Base-by-base conservation (phyloP, 1,140 invertebrate genomes). In the Teleopsis dalmanni region DNA sequence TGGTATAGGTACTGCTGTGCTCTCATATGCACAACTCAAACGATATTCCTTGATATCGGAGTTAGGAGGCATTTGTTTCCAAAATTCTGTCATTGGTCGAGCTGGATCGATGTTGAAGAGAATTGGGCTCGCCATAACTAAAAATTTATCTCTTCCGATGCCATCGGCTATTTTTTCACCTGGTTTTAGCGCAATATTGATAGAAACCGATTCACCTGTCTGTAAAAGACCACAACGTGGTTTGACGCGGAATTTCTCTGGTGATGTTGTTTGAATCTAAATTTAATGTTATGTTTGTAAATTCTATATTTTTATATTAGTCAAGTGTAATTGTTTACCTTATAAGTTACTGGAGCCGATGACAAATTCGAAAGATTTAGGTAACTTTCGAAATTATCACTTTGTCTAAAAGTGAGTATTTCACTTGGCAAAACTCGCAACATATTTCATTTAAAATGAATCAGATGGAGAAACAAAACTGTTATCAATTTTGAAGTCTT, bases 231-330 rank as follows among this genome's bases (percentile, higher is more conserved):
- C 92, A 14, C 80, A 82, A 53, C 87, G 91, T 10, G 91, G 91
- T 46, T 87, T 77, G 1, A 95, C 92, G 34, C 88, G 75, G 68
- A 92, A 95, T 68, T 94, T 95, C 54, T 94, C 89, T 1, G 91
- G 92, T 18, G 66, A 66, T 52, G 66, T 70, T 16, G 66, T 70
- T 57, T 70, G 66, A 18, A 70, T 69, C 66, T 70, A 33, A 1
- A 42, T 10, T 13, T 40, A 11, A 26, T 13, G 6, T 7, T 2
- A 79, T 11, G 82, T 85, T 31, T 81, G 13, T 37, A 23, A 85
- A 26, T 73, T 18, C 10, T 8, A 25, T 36, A 6, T 36, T n/a
- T n/a, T n/a, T n/a, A n/a, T n/a, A n/a, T n/a, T n/a, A n/a, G n/a
- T n/a, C n/a, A n/a, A n/a, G n/a, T n/a, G n/a, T n/a, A n/a, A n/a